Conservation (phyloP, 2,113 vertebrate genomes). For the Pitta sordida region DNA sequence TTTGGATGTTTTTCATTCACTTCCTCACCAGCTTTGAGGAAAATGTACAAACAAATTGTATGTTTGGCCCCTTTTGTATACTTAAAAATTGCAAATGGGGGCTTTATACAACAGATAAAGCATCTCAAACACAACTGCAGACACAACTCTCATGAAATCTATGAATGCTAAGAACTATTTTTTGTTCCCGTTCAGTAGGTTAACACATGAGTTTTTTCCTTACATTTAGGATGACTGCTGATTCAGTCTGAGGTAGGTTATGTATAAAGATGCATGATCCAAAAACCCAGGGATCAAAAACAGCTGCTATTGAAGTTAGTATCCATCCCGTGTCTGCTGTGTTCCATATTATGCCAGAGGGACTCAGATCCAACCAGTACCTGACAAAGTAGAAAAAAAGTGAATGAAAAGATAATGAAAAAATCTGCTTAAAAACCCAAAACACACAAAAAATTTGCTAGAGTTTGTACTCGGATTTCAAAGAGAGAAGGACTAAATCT, state of each 20-base stretch:
- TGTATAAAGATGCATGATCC: conserved; percentile 79
- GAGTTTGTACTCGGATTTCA: not conserved
- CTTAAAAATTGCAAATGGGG: not conserved
- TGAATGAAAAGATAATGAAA: not conserved
- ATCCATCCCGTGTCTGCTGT: conserved; percentile 83
- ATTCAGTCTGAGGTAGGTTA: conserved; percentile 64
- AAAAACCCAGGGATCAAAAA: conserved; percentile 78
- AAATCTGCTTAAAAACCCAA: not conserved
- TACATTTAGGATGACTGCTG: conserved; percentile 71
- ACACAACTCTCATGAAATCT: not conserved
- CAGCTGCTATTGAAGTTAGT: conserved; percentile 49
- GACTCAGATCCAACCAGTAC: conserved; percentile 74
- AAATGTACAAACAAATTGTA: not conserved
- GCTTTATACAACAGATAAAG: not conserved
- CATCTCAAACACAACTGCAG: not conserved
- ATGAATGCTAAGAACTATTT: not conserved
- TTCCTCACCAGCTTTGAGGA: not conserved
- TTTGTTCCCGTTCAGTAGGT: not conserved
- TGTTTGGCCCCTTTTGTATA: not conserved
- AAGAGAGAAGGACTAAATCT: not conserved
- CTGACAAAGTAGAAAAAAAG: conserved; percentile 10
- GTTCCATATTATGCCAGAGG: conserved; percentile 72
- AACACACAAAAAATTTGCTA: not conserved
- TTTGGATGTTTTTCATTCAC: not conserved
- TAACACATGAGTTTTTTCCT: not conserved